Evolutionary conservation across 2,113 vertebrate genomes (phyloP), one percentile per base, ranked within the genome.

Genomic region (Eulacestoma nigropectus): DNA sequence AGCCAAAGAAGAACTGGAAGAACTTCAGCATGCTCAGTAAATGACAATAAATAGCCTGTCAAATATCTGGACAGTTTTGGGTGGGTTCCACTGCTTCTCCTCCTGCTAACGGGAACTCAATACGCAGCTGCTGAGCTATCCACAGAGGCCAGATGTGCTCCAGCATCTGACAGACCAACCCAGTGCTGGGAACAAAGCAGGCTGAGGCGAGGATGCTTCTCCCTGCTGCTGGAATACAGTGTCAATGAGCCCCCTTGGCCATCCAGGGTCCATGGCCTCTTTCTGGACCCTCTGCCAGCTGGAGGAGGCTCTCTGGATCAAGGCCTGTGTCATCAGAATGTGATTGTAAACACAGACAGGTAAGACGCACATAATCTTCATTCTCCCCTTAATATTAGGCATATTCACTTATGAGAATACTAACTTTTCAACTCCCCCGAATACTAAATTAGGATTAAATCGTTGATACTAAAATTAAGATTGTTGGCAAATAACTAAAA

Each of bases 251-350:
- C 10, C 21, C n/a, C 21, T 11, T 3, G 5, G 19, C 76, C 57
- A 13, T 4, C 5, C 49, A 56, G 27, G 0, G 1, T 5, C 46
- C 42, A 11, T 0, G 1, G 30, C 4, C 10, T 76, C 19, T 16
- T 62, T 26, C 46, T 3, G 0, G 16, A 60, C 32, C 30, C 39
- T 37, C 1, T 44, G 23, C 35, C 56, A 68, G 35, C 41, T 42
- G 15, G 3, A 35, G 9, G 30, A 47, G 6, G 15, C 9, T 72
- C 80, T 16, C 25, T 46, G 46, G 42, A 67, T 32, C 16, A 49
- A 70, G 11, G 21, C 7, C 6, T 23, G 4, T 0, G 3, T 21
- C 42, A 70, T 5, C 65, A 42, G 17, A 72, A 55, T 14, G 27
- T 0, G 1, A 16, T 0, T 19, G 21, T 4, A 29, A 57, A 59